Percentiles rank a stretch among this genome's conserved stretches.
Evolutionary conservation across 2,888 invertebrate species (phyloP).

Genomic region (Drosophila kokeensis): DNA sequence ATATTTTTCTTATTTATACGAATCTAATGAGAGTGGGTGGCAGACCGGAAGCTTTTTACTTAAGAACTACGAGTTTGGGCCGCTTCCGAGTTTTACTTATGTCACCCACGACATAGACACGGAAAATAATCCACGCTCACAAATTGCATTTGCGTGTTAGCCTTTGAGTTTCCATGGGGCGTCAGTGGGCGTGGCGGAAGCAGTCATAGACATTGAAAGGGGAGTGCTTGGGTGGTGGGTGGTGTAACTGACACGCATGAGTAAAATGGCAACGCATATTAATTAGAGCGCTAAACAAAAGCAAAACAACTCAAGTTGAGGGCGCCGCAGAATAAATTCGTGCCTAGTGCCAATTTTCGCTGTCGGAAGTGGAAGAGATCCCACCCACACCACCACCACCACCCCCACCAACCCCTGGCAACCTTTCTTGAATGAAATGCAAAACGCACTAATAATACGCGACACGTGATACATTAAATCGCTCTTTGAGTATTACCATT

Average conservation of each 20-base stretch:
- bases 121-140: conserved; percentile 57
- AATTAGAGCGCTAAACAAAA: conserved; percentile 65
- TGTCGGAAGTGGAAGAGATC: conserved; percentile 8
- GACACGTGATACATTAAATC: conserved; percentile 65
- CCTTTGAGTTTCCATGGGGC: conserved; percentile 19
- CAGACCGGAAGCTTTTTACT: conserved; percentile 1
- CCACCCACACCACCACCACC: no score
- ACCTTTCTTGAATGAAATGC: conserved; percentile 37
- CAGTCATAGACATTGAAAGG: not conserved
- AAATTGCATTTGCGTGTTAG: conserved; percentile 77
- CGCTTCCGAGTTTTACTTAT: conserved; percentile 21
- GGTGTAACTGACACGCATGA: conserved; percentile 41
- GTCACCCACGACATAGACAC: conserved; percentile 40
- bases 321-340: conserved; percentile 34
- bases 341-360: conserved; percentile 41
- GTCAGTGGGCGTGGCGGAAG: not conserved
- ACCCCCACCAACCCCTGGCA: not conserved
- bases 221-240: not conserved
- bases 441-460: conserved; percentile 59
- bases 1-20: not conserved
- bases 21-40: conserved; percentile 21
- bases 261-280: conserved; percentile 67
- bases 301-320: conserved; percentile 27
- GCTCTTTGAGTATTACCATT: conserved; percentile 17
- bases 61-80: not conserved